Evolutionary conservation across 2,113 vertebrate genomes (phyloP), one percentile per base, ranked within the genome.

Genomic region (Dipodomys merriami): DNA sequence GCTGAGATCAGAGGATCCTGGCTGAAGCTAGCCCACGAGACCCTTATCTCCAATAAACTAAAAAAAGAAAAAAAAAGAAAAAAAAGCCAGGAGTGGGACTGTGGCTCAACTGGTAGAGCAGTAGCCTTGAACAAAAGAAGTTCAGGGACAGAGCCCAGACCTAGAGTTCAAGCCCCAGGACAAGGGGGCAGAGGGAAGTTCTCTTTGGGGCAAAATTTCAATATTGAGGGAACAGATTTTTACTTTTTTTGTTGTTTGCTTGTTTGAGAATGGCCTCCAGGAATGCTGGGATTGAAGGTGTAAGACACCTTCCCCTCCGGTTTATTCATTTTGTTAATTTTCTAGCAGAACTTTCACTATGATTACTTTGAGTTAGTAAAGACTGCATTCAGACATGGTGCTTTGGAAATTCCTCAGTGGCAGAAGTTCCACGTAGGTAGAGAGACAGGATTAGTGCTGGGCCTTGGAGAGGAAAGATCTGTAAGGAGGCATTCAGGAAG

Each of bases 301-400:
- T 76, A 20, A 6, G 8, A 27, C 29, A 44, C 19, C 33, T 44
- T 12, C 16, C 72, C 64, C 27, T 9, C 22, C 49, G 35, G 23
- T 64, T 64, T 64, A 76, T 20, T 83, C 11, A 27, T 88, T 85
- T 57, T 49, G 33, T 76, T 73, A 25, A 44, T 81, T 90, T 86
- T 88, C 71, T 57, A 5, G 94, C 90, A 64, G 29, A 62, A 77
- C 57, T 89, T 81, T 90, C 81, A 72, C 30, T 65, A 7, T 69
- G 22, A 69, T 78, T n/a, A 23, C 29, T 79, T 68, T 74, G 49
- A 71, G 77, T 92, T 69, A 74, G 73, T 94, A 93, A 95, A 64
- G 69, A 44, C 3, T 81, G 46, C 67, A 44, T n/a, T 83, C n/a
- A 83, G 35, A 33, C 25, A 67, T 15, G 30, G 57, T 82, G 82